Conservation (phyloP, 2,797 vertebrate genomes). For the Otus scops region DNA sequence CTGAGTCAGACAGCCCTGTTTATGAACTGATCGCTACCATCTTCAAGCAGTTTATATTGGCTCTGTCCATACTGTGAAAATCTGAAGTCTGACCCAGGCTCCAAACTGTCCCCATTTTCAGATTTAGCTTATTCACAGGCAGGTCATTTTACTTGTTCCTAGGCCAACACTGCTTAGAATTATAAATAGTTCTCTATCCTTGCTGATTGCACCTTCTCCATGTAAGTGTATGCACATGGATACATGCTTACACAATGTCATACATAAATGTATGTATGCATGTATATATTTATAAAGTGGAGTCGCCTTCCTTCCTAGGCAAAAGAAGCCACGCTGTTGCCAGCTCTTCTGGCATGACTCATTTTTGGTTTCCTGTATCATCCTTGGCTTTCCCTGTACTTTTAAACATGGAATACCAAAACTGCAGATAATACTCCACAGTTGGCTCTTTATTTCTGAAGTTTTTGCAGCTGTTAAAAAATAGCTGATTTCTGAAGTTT, state of each 20-base stretch:
- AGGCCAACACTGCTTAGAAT: neutral
- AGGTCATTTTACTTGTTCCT: neutral
- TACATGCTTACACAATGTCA: neutral
- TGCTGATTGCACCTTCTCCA: neutral
- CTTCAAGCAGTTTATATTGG: fast-evolving
- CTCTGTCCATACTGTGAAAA: neutral
- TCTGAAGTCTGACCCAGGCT: neutral
- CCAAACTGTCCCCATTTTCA: neutral
- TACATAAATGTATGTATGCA: fast-evolving
- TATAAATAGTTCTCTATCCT: neutral
- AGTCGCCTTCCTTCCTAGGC: neutral
- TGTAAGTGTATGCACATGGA: too few species aligned
- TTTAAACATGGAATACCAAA: neutral
- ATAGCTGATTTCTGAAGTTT: fast-evolving
- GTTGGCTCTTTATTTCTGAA: neutral
- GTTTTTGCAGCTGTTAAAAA: neutral
- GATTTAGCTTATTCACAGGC: neutral
- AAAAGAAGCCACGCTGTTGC: neutral
- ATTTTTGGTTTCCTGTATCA: neutral
- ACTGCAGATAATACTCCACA: neutral
- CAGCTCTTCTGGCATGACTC: fast-evolving
- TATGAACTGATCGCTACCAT: too few species aligned
- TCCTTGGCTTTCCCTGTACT: neutral
- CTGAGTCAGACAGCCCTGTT: neutral
- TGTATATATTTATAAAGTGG: neutral